Base-by-base conservation (phyloP, 2,113 vertebrate genomes). In the Tursiops truncatus region DNA sequence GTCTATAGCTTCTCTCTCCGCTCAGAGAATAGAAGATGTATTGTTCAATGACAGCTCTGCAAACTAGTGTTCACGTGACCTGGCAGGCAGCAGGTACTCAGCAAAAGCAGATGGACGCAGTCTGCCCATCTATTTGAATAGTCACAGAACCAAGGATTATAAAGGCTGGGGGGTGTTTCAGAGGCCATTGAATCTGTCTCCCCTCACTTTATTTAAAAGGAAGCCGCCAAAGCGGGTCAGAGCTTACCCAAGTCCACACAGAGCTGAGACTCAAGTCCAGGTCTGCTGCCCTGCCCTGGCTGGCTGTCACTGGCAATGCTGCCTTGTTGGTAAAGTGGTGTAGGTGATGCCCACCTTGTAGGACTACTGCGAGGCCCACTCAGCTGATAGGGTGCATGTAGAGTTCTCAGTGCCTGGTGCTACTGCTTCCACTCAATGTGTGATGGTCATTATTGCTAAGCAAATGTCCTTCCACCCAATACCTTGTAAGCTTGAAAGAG, bases 351-450 rank as follows among this genome's bases (percentile, higher is more conserved):
- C 83, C 76, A 13, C 14, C 28, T 81, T 3, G 5, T 7, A 25
- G 47, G 50, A 41, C 60, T 8, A 4, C 83, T 8, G 8, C 7
- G 21, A 47, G 17, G 8, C 26, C 26, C 6, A 0, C 21, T 62
- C 38, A 11, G 63, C 74, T 5, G 26, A 18, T 41, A 23, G 28
- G 38, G 13, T 14, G 17, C 25, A 1, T 0, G 4, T 0, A 21
- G 58, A 36, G 20, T 17, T 79, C 83, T 60, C 6, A 8, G 25
- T 5, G 28, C 47, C 70, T 21, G 36, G 15, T 2, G 1, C 33
- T 47, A 9, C 20, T 62, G 31, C 47, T 31, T 1, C 33, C 0
- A 0, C n/a, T 44, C 68, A 4, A 0, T 13, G 28, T 0, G 1
- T 3, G 3, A 5, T 10, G 38, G 41, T 41, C 23, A n/a, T 25